phyloP scores from a whole-genome alignment of 2,888 invertebrate genomes.

The Epiblema foenella region DNA sequence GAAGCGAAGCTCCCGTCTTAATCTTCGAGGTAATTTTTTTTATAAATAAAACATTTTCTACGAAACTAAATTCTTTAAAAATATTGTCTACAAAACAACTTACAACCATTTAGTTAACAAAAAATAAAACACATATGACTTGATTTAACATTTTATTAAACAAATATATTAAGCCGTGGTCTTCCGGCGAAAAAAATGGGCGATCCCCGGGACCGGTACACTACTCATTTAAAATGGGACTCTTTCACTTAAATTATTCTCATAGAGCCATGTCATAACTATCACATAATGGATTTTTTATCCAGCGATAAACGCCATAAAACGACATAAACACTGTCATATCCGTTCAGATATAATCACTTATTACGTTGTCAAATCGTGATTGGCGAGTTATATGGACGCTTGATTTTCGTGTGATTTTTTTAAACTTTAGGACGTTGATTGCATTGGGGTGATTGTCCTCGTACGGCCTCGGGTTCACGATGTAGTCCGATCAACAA shows the following conservation, averaged over 20 bases:
- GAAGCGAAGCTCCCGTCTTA: too few species aligned
- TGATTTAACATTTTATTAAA: too few species aligned
- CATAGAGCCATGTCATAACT: not conserved
- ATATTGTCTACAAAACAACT: too few species aligned
- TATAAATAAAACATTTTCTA: too few species aligned
- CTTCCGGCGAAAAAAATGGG: too few species aligned
- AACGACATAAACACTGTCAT: not conserved
- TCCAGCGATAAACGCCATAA: not conserved
- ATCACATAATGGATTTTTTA: not conserved
- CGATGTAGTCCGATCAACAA: constrained; percentile 19
- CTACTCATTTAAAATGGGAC: too few species aligned
- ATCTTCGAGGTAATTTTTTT: too few species aligned
- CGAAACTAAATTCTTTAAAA: too few species aligned
- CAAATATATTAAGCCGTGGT: too few species aligned
- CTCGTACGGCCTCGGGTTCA: constrained; percentile 14
- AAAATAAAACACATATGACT: too few species aligned
- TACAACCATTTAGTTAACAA: too few species aligned
- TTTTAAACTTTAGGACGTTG: constrained; percentile 46
- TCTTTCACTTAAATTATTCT: not conserved
- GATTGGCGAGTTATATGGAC: constrained; percentile 50
- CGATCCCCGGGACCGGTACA: too few species aligned
- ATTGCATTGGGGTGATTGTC: constrained; percentile 42
- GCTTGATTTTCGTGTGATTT: constrained; percentile 56
- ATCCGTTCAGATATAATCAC: constrained; percentile 45
- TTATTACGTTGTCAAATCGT: constrained; percentile 73